Percentiles rank a stretch among this genome's conserved stretches.
Evolutionary conservation across 2,888 invertebrate genomes (phyloP).

Genomic region (Machimus atricapillus): DNA sequence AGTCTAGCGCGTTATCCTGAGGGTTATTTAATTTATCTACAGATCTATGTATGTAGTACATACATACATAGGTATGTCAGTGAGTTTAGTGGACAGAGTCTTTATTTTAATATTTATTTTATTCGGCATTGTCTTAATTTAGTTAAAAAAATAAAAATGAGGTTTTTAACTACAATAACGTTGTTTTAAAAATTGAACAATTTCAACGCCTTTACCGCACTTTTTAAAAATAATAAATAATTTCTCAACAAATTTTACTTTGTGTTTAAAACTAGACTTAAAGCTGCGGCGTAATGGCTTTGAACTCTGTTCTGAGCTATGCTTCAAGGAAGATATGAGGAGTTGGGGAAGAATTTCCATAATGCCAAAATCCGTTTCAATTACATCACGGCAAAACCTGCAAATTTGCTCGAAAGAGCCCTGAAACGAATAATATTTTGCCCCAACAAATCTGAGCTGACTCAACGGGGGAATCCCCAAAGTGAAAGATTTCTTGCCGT

Average conservation of each 20-base stretch:
- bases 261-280: background rate
- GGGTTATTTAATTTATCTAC: too few relatives aligned
- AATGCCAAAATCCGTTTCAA: background rate
- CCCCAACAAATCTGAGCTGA: slow-evolving; percentile 31
- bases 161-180: too few relatives aligned
- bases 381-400: background rate
- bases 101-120: too few relatives aligned
- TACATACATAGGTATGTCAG: too few relatives aligned
- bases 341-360: background rate
- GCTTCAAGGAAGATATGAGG: background rate
- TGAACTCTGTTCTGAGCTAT: background rate
- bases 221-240: background rate
- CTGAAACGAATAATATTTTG: background rate
- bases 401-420: background rate
- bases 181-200: too few relatives aligned
- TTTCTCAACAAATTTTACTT: background rate
- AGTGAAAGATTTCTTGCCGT: slow-evolving; percentile 26
- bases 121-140: too few relatives aligned
- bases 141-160: too few relatives aligned
- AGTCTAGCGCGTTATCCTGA: too few relatives aligned
- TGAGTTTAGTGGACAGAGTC: too few relatives aligned
- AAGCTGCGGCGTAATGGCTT: background rate
- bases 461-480: slow-evolving; percentile 25
- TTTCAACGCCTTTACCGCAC: too few relatives aligned
- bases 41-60: too few relatives aligned